Evolutionary conservation across 2,113 vertebrate genomes (phyloP).

Genomic region (Chaenogobius annularis): DNA sequence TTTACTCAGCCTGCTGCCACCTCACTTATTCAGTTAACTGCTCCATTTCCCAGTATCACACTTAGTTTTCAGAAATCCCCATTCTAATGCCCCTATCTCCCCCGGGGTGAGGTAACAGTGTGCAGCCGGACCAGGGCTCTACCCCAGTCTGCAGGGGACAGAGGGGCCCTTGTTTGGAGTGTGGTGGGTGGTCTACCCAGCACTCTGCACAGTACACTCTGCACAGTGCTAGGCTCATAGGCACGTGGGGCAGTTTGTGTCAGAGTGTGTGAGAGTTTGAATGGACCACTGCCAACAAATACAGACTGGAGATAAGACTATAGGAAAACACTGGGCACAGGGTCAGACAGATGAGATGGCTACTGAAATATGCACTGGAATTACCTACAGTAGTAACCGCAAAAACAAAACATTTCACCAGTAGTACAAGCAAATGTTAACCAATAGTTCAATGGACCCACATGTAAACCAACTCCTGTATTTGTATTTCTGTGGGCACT

Average conservation of each 20-base stretch:
- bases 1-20: background rate
- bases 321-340: slow-evolving; percentile 8
- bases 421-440: background rate
- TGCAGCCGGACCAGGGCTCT: slow-evolving; percentile 30
- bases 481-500: too few relatives aligned
- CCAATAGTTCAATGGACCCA: background rate
- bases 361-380: background rate
- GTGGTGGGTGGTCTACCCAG: slow-evolving; percentile 59
- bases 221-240: slow-evolving; percentile 12
- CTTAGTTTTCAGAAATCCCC: background rate
- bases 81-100: slow-evolving; percentile 13
- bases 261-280: background rate
- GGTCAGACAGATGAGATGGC: slow-evolving; percentile 2
- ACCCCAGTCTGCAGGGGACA: slow-evolving; percentile 38
- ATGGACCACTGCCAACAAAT: slow-evolving; percentile 31
- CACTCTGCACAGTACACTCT: slow-evolving; percentile 12
- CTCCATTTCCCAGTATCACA: background rate
- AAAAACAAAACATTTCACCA: too few relatives aligned
- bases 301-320: slow-evolving; percentile 39
- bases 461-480: too few relatives aligned
- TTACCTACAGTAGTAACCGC: background rate
- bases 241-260: slow-evolving; percentile 17
- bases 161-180: slow-evolving; percentile 37
- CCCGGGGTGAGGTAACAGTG: slow-evolving; percentile 51
- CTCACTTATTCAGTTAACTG: background rate